Percentiles rank a stretch among this genome's conserved stretches.
Conservation (phyloP, 2,797 vertebrate genomes). For the Buceros bicornis region DNA sequence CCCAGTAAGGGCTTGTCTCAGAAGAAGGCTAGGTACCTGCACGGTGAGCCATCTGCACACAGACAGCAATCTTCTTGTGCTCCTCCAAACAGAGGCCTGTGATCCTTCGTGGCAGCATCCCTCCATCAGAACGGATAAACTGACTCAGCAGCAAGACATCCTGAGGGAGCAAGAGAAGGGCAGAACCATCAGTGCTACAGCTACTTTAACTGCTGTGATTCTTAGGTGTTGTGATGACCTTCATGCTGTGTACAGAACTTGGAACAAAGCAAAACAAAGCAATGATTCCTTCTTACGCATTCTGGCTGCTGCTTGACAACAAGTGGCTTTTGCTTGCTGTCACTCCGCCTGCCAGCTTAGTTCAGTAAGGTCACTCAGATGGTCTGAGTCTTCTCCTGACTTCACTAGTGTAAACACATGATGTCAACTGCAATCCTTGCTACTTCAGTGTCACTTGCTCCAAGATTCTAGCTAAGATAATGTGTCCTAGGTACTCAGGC, state of each 20-base stretch:
- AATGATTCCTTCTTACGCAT: background rate
- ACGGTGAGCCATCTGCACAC: constrained; percentile 97
- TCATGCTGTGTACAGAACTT: background rate
- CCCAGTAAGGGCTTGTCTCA: background rate
- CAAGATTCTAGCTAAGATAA: constrained; percentile 56
- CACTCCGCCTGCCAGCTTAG: constrained; percentile 2
- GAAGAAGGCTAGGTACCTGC: constrained; percentile 83
- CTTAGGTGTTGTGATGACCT: background rate
- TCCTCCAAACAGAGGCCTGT: constrained; percentile 94
- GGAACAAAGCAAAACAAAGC: constrained; percentile 15
- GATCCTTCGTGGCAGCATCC: constrained; percentile 89
- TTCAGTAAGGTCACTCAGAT: constrained; percentile 46
- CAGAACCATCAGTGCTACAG: background rate
- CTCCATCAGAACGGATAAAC: constrained; percentile 93
- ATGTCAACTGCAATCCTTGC: constrained; percentile 28
- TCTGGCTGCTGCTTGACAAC: constrained; percentile 7
- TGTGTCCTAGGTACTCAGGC: constrained; percentile 40
- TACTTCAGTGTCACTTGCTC: constrained; percentile 40
- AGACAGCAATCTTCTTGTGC: constrained; percentile 89
- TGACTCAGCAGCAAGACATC: constrained; percentile 95
- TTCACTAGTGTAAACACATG: constrained; percentile 58
- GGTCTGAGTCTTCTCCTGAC: constrained; percentile 37
- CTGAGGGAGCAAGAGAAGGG: constrained; percentile 71
- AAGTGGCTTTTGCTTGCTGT: constrained; percentile 24
- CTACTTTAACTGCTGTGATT: background rate